Base-by-base conservation (phyloP, 2,797 vertebrate species). In the Gallinago nigripennis region DNA sequence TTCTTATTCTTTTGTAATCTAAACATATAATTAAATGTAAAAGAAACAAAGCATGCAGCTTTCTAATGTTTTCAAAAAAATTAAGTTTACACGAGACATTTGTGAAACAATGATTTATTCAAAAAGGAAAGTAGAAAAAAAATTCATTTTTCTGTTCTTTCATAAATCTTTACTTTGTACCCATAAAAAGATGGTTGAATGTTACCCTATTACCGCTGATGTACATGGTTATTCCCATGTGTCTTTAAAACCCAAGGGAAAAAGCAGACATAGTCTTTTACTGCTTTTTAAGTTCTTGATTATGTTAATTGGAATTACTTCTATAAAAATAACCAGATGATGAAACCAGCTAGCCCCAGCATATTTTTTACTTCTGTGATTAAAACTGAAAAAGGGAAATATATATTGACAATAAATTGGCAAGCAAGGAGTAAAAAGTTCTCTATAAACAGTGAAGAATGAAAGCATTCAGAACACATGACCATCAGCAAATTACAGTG, bases 331-430 rank as follows among this genome's bases (percentile, higher is more conserved):
- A 46, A 71, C 15, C 4, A 37, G 8, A 37, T 3, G 1, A 30
- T 2, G 1, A 78, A 50, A 50, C 58, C 2, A 5, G 20, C 18
- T 23, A 75, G 4, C 4, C 7, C 2, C 1, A 35, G 4, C 4
- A n/a, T 43, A 12, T 4, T 25, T 70, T 88, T 50, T 66, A 3
- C 21, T 79, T 31, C 25, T n/a, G 5, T 64, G 12, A 7, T 57
- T 65, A 72, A 35, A 94, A 79, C 3, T 76, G 14, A 43, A 68
- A 76, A 87, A 54, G 1, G 5, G 56, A n/a, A 19, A 41, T 16
- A 25, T 30, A 53, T 7, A 1, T 31, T 79, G 10, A 45, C 7
- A 65, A 27, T 14, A 63, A 75, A 51, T 15, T 25, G 35, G 7
- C 12, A 53, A 85, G 4, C 57, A 57, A 81, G 13, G 5, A 45